phyloP scores from a whole-genome alignment of 2,888 invertebrate species.

The Agriopis marginaria region DNA sequence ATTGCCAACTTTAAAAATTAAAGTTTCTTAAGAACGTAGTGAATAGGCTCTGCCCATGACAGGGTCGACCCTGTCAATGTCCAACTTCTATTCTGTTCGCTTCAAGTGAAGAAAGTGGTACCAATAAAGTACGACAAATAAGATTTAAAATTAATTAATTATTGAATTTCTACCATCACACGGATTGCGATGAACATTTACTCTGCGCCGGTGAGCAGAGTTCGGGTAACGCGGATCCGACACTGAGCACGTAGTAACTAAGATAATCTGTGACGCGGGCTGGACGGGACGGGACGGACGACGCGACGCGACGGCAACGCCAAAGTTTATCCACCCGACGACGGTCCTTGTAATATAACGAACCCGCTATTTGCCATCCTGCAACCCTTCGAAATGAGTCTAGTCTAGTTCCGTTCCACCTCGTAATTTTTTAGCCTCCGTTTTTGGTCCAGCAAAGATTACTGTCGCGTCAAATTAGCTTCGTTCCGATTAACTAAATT shows the following conservation, averaged over 20 bases:
- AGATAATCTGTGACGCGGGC: background rate
- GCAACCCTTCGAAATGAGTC: slow-evolving; percentile 22
- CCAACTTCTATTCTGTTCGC: background rate
- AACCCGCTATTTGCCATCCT: slow-evolving; percentile 33
- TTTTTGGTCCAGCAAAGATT: slow-evolving; percentile 13
- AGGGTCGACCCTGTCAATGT: no score
- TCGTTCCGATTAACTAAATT: slow-evolving; percentile 11
- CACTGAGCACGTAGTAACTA: background rate
- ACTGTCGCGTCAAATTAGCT: slow-evolving; percentile 19
- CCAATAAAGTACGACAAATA: no score
- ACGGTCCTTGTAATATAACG: slow-evolving; percentile 49
- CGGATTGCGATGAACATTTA: no score
- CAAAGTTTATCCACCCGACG: slow-evolving; percentile 24
- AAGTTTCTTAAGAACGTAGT: background rate
- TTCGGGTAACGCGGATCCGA: background rate
- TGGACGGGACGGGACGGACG: background rate
- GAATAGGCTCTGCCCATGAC: background rate
- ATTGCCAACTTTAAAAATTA: background rate
- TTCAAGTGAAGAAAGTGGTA: background rate
- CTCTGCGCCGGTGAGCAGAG: background rate
- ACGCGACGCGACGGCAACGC: background rate
- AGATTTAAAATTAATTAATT: no score
- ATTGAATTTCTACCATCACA: no score
- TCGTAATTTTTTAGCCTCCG: slow-evolving; percentile 12
- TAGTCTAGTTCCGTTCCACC: slow-evolving; percentile 4